A percentile compares a stretch with the other conserved stretches of the same genome.
Evolutionary conservation across 2,113 vertebrate genomes (phyloP).

Genomic region (Corapipo altera): DNA sequence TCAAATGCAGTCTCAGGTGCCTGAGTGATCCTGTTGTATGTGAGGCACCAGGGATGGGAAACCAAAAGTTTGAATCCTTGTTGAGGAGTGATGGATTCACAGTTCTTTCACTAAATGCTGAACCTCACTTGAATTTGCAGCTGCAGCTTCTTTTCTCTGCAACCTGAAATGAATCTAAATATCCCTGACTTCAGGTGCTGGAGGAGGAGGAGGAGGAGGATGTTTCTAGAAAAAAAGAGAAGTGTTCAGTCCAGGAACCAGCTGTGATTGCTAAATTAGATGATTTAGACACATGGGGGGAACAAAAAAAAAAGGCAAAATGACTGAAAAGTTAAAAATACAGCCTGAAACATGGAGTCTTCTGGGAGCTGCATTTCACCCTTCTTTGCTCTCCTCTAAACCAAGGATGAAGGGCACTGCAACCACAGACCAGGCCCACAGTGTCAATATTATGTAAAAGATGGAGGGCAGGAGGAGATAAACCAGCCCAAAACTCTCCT

Average conservation of each 20-base stretch:
- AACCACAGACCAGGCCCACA: too few relatives aligned
- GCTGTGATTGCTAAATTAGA: background rate
- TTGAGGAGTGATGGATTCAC: background rate
- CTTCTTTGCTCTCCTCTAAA: background rate
- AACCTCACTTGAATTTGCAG: background rate
- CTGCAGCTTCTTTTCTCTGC: background rate
- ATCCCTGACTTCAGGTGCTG: background rate
- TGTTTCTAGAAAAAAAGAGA: background rate
- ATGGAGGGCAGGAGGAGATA: background rate
- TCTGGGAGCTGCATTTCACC: background rate
- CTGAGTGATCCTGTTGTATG: accelerated
- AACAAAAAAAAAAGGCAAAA: background rate
- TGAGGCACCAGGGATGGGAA: background rate
- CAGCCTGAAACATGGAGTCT: background rate
- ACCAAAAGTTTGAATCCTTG: background rate
- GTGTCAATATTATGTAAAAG: background rate
- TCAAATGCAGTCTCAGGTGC: background rate
- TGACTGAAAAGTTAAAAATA: background rate
- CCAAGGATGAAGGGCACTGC: background rate
- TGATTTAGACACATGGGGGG: background rate
- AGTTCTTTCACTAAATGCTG: background rate
- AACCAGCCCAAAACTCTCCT: background rate
- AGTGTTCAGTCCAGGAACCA: background rate
- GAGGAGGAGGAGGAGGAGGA: background rate
- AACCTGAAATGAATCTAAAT: background rate